Percentiles rank a stretch among this genome's conserved stretches.
phyloP scores from a whole-genome alignment of 1,140 invertebrate genomes.

The Microplitis demolitor region DNA sequence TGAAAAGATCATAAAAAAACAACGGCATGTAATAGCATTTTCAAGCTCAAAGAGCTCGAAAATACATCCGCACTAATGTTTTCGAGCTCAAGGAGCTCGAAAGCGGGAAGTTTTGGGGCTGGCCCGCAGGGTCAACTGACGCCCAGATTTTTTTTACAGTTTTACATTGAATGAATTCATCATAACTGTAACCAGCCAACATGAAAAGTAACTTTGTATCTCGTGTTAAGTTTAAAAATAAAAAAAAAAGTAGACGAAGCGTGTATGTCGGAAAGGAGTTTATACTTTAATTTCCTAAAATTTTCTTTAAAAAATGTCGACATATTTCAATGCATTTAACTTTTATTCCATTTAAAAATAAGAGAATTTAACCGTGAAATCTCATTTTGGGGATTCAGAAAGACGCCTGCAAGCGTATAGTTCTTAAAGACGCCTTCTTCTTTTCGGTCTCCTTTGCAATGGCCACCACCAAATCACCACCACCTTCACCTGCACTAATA shows the following conservation, averaged over 20 bases:
- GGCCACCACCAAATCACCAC: background rate
- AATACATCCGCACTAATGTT: too few species aligned
- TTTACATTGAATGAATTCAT: too few species aligned
- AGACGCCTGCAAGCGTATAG: background rate
- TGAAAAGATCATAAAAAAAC: too few species aligned
- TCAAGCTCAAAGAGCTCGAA: too few species aligned
- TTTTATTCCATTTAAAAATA: background rate
- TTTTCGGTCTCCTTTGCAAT: background rate
- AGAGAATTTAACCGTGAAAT: background rate
- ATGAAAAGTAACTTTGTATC: too few species aligned
- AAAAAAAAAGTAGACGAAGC: background rate
- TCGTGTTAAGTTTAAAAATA: too few species aligned
- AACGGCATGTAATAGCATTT: too few species aligned
- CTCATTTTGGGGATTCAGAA: constrained; percentile 4
- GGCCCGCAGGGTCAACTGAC: too few species aligned
- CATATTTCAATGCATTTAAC: background rate
- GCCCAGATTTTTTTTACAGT: too few species aligned
- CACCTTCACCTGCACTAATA: background rate
- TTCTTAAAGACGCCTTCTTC: background rate
- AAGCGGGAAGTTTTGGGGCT: too few species aligned
- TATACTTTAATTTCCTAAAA: background rate
- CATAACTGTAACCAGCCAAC: too few species aligned
- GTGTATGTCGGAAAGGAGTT: background rate
- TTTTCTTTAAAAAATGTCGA: background rate
- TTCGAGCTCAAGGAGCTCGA: too few species aligned